Evolutionary conservation across 2,888 invertebrate species (phyloP).

Genomic region (Metalampra italica): DNA sequence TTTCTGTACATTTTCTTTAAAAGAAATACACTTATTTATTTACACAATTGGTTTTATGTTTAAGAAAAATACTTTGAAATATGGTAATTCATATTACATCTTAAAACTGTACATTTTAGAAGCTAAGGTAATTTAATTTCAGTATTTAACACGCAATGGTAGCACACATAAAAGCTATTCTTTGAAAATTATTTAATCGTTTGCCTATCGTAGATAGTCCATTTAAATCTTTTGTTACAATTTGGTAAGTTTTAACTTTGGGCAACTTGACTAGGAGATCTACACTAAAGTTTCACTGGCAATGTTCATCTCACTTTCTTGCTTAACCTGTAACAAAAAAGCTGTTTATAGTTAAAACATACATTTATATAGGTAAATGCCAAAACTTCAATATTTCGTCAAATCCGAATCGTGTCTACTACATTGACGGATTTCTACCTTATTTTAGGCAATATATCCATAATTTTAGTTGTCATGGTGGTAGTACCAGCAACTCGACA

Average conservation of each 20-base stretch:
- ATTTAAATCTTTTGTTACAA: conserved; percentile 11
- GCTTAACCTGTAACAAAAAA: conserved; percentile 14
- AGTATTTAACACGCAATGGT: conserved; percentile 24
- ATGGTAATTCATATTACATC: conserved; percentile 33
- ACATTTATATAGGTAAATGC: neutral
- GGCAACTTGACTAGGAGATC: conserved; percentile 26
- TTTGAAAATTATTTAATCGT: conserved; percentile 23
- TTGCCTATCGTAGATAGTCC: conserved; percentile 19
- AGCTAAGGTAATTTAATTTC: conserved; percentile 21
- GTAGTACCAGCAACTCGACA: too few relatives aligned
- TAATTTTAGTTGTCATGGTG: too few relatives aligned
- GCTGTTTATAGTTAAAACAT: too few relatives aligned
- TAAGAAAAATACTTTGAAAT: conserved; percentile 52
- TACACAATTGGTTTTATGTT: conserved; percentile 40
- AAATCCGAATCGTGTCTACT: too few relatives aligned
- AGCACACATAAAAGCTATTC: conserved; percentile 40
- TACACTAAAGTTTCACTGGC: conserved; percentile 11
- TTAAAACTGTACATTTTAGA: conserved; percentile 44
- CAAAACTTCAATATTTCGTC: neutral
- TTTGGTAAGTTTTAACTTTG: conserved; percentile 18
- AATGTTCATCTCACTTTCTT: conserved; percentile 8
- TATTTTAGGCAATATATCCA: too few relatives aligned
- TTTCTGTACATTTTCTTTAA: conserved; percentile 44
- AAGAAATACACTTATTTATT: conserved; percentile 45
- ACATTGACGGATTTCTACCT: too few relatives aligned